Base-by-base conservation (phyloP, 2,888 invertebrate genomes). In the Ochropacha duplaris region DNA sequence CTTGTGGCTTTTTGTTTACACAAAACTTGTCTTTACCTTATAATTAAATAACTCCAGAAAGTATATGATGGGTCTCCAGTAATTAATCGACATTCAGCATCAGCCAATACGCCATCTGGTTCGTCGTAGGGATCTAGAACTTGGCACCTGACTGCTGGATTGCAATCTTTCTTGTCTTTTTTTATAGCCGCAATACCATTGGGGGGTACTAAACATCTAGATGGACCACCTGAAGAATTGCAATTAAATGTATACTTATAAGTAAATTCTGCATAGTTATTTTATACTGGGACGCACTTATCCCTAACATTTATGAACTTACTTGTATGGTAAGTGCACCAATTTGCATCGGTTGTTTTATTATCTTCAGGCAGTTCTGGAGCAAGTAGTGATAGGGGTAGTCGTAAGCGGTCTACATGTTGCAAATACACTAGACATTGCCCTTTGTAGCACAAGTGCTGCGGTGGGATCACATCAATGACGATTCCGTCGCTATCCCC, bases 91-190 rank as follows among this genome's bases (percentile, higher is more conserved):
- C 96, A 96, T 78, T 95, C 95, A 16, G 95, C 95, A 65, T 95
- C 94, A 3, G 94, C 94, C 57, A 96, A 84, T 28, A 96, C 94
- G 67, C 95, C 95, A 64, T 94, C 94, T 0, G 94, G 92, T 65
- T 94, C 93, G 65, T 94, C 94, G 76, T 96, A 96, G 0, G 96
- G 96, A 80, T 96, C 94, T 31, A 95, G 88, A 49, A 97, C 94
- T 73, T 94, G 94, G 71, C 97, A 97, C 57, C 96, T 94, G 66
- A 96, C 94, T 22, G 95, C 94, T 1, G 96, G 95, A 55, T 88
- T 90, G 78, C 96, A 96, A 1, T 84, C 85, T 22, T 81, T 79
- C 57, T 87, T 84, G 6, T 84, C 76, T 19, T 77, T 64, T 8
- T 62, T 57, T 66, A 92, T 85, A 56, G 87, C 88, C 4, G 77